Evolutionary conservation across 2,888 invertebrate species (phyloP).

Genomic region (Druceiella hillmani): DNA sequence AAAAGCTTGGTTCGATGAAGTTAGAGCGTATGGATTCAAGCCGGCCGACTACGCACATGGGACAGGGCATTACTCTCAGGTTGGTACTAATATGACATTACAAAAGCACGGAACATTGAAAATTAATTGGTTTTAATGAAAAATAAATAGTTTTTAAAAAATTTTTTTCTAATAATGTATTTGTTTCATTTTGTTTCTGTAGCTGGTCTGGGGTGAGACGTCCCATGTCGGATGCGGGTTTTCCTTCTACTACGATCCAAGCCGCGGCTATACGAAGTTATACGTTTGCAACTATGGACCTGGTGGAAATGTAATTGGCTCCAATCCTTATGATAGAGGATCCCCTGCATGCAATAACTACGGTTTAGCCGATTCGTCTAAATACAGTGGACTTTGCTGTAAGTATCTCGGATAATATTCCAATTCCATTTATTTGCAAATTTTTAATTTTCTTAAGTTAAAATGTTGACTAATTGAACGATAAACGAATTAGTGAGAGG

Average conservation of each 20-base stretch:
- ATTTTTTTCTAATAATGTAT: slow-evolving; percentile 12
- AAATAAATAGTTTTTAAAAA: slow-evolving; percentile 2
- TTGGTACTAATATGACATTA: slow-evolving; percentile 29
- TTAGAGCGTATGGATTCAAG: slow-evolving; percentile 57
- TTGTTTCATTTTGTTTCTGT: slow-evolving; percentile 27
- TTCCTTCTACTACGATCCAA: slow-evolving; percentile 71
- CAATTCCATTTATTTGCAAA: no score
- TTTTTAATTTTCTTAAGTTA: background rate
- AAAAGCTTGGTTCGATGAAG: slow-evolving; percentile 78
- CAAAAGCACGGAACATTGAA: background rate
- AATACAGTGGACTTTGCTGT: slow-evolving; percentile 75
- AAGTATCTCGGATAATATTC: slow-evolving; percentile 44
- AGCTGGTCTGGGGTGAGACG: slow-evolving; percentile 88
- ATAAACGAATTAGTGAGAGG: no score
- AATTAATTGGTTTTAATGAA: background rate
- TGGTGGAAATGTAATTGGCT: slow-evolving; percentile 73
- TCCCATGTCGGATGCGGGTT: slow-evolving; percentile 83
- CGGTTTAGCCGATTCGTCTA: slow-evolving; percentile 64
- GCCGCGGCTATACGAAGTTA: slow-evolving; percentile 70
- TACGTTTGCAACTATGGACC: slow-evolving; percentile 86
- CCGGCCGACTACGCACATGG: slow-evolving; percentile 60
- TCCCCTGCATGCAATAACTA: slow-evolving; percentile 64
- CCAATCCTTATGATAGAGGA: slow-evolving; percentile 70
- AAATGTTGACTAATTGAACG: background rate
- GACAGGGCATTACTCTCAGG: slow-evolving; percentile 84